phyloP scores from a whole-genome alignment of 2,797 vertebrate genomes.

The Pipistrellus pipistrellus region DNA sequence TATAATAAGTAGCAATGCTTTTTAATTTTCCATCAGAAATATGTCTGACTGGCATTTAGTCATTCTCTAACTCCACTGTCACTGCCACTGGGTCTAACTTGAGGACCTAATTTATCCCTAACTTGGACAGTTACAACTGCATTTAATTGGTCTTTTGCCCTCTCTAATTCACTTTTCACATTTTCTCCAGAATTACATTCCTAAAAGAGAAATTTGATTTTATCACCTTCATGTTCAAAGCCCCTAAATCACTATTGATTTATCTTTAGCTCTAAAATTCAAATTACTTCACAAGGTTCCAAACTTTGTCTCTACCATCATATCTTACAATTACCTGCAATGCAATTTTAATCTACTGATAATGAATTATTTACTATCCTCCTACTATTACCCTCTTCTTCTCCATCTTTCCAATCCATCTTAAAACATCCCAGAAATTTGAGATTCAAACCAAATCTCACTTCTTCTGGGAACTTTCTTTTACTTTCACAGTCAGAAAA shows the following conservation, averaged over 20 bases:
- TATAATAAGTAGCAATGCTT: background rate
- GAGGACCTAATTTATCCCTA: background rate
- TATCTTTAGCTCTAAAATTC: background rate
- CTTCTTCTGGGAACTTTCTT: background rate
- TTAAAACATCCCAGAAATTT: background rate
- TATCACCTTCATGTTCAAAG: background rate
- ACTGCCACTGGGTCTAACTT: background rate
- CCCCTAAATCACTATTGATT: background rate
- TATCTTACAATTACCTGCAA: background rate
- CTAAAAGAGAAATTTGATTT: constrained; percentile 25
- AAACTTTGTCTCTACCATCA: background rate
- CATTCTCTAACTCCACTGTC: background rate
- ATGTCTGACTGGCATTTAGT: background rate
- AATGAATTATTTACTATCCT: background rate
- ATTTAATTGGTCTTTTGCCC: background rate
- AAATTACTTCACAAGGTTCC: background rate
- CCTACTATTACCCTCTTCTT: background rate
- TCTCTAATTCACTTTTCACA: background rate
- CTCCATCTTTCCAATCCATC: background rate
- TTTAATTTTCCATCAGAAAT: constrained; percentile 6
- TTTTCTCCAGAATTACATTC: background rate
- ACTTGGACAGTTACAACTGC: background rate
- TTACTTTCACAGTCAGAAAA: background rate
- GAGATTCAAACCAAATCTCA: background rate
- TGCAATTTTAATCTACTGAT: background rate